These are phyloP conservation scores for Enteromius viviparus DNA, from an alignment of 2,797 vertebrate genomes.

Conservation along the genomic window DNA sequence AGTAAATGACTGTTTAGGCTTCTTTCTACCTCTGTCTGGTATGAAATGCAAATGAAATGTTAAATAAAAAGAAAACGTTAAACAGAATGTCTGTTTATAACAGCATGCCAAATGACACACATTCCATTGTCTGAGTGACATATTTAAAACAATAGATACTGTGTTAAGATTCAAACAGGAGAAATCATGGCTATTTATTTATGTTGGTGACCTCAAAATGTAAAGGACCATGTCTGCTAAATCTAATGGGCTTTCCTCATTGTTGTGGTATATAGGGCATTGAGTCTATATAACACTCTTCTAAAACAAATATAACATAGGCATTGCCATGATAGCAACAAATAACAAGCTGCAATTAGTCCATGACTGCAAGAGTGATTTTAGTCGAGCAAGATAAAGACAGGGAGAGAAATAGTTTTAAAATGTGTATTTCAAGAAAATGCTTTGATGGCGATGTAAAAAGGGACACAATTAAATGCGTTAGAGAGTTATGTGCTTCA, in stretches of 20 bases:
- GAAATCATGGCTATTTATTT: not conserved
- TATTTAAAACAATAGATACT: constrained; percentile 30
- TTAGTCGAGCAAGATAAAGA: constrained; percentile 27
- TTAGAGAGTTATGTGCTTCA: constrained; percentile 44
- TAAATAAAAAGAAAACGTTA: not conserved
- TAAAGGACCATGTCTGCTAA: constrained; percentile 19
- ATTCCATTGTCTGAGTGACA: constrained; percentile 21
- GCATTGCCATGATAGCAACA: constrained; percentile 24
- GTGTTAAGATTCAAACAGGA: not conserved
- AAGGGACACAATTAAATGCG: constrained; percentile 51
- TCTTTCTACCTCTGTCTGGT: not conserved
- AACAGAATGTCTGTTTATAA: not conserved
- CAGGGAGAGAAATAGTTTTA: constrained; percentile 17
- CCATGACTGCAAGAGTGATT: constrained; percentile 32
- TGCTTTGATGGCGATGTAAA: constrained; percentile 50
- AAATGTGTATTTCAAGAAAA: constrained; percentile 34
- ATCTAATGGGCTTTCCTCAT: constrained; percentile 39
- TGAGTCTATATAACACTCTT: constrained; percentile 25
- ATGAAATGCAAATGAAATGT: not conserved
- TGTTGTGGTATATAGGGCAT: constrained; percentile 37
- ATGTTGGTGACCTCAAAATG: constrained; percentile 46
- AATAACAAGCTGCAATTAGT: constrained; percentile 56
- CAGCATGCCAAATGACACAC: not conserved
- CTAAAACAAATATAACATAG: constrained; percentile 7
- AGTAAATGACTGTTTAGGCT: not conserved